Percentiles rank a stretch among this genome's conserved stretches.
Conservation (phyloP, 2,113 vertebrate genomes). For the Sisor rabdophorus region DNA sequence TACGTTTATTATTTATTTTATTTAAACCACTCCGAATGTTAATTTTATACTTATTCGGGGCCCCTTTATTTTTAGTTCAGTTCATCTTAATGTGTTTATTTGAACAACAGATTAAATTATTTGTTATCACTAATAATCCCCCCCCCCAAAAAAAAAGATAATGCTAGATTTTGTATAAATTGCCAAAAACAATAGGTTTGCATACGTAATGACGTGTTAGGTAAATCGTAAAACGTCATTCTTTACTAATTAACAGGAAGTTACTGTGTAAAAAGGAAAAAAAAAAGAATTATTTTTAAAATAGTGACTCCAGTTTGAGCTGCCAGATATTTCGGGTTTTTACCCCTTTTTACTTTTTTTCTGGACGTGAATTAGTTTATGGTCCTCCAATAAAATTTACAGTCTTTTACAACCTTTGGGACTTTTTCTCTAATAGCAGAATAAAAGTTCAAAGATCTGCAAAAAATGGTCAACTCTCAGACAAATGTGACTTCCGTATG, state of each 20-base stretch:
- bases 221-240: too few species aligned
- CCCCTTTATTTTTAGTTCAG: too few species aligned
- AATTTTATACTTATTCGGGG: too few species aligned
- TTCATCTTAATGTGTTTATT: too few species aligned
- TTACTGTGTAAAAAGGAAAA: too few species aligned
- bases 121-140: too few species aligned
- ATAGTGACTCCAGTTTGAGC: not conserved
- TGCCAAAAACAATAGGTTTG: too few species aligned
- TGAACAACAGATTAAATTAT: too few species aligned
- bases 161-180: too few species aligned
- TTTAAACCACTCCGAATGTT: not conserved
- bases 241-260: too few species aligned
- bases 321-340: not conserved
- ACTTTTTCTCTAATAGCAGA: constrained; percentile 32
- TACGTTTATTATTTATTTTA: not conserved
- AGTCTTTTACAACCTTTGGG: constrained; percentile 74
- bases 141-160: too few species aligned
- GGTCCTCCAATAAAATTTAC: constrained; percentile 82
- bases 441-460: constrained; percentile 64
- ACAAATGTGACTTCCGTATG: constrained; percentile 48
- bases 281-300: not conserved
- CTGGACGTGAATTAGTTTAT: constrained; percentile 65
- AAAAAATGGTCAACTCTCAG: constrained; percentile 55
- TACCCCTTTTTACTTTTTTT: not conserved
- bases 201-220: too few species aligned